phyloP scores from a whole-genome alignment of 2,888 invertebrate species.

The Teleogryllus oceanicus region DNA sequence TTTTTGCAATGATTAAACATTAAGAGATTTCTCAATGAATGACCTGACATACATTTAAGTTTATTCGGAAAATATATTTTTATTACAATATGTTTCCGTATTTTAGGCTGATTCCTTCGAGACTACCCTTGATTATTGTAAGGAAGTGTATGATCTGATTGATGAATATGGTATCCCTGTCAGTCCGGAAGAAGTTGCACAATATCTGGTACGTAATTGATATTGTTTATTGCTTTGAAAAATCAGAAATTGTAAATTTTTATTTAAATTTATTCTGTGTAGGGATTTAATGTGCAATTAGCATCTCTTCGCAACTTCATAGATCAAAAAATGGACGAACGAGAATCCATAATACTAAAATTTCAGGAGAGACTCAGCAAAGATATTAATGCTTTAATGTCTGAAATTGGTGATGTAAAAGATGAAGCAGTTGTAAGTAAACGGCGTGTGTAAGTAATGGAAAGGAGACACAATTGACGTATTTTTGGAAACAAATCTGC shows the following conservation, averaged over 20 bases:
- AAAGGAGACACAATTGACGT: too few species aligned
- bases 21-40: too few species aligned
- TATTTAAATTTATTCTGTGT: constrained; percentile 21
- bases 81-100: not conserved
- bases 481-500: not conserved
- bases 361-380: constrained; percentile 72
- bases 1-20: too few species aligned
- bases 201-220: constrained; percentile 49
- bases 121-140: constrained; percentile 69
- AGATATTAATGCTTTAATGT: constrained; percentile 70
- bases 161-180: constrained; percentile 73
- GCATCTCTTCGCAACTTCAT: constrained; percentile 65
- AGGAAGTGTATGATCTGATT: constrained; percentile 79
- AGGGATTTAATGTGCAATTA: constrained; percentile 60
- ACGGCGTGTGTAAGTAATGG: not conserved
- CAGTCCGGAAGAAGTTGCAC: constrained; percentile 66
- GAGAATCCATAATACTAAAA: constrained; percentile 63
- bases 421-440: constrained; percentile 63
- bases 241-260: too few species aligned
- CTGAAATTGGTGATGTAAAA: constrained; percentile 69
- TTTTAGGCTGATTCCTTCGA: constrained; percentile 65
- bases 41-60: too few species aligned
- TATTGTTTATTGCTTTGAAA: too few species aligned
- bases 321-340: constrained; percentile 66
- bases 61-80: not conserved